Base-by-base conservation (phyloP, 2,888 invertebrate genomes). In the Caenorhabditis panamensis region DNA sequence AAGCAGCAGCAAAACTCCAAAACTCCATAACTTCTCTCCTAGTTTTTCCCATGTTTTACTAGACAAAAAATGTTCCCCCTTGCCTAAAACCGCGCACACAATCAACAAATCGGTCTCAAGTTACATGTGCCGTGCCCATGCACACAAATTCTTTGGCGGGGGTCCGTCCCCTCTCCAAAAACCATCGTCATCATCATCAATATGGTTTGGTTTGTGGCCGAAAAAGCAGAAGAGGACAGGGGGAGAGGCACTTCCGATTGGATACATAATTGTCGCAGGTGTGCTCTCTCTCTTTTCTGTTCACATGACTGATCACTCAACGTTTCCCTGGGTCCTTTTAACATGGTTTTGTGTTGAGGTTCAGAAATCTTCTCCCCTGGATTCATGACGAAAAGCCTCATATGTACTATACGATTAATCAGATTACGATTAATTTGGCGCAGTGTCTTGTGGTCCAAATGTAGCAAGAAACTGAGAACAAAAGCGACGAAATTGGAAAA, bases 371-470 rank as follows among this genome's bases (percentile, higher is more conserved):
- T n/a, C n/a, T n/a, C n/a, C n/a, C n/a, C n/a, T n/a, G n/a, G n/a
- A n/a, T n/a, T n/a, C n/a, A n/a, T 18, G 49, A 28, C 6, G n/a
- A 18, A 31, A 26, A 24, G 54, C 28, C 54, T 13, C 51, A 37
- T 51, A 51, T 59, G 63, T 53, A 63, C 71, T 63, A n/a, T n/a
- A n/a, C n/a, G n/a, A 63, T 72, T 72, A 72, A 72, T 72, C 56
- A 63, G 28, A 72, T 72, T 63, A 72, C 71, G n/a, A 44, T 44
- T 18, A 62, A 69, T 53, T 61, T 41, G 53, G 58, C n/a, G n/a
- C n/a, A 13, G 22, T 44, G 13, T 6, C 41, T 41, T 16, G 13
- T 3, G 13, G 16, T 16, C 2, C 13, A 20, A 18, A 36, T 8
- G 16, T 16, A 36, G 20, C 5, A 9, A 4, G 26, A 51, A 36